These are phyloP conservation scores for Aselliscus stoliczkanus DNA, from an alignment of 2,797 vertebrate species.

Conservation along the genomic window DNA sequence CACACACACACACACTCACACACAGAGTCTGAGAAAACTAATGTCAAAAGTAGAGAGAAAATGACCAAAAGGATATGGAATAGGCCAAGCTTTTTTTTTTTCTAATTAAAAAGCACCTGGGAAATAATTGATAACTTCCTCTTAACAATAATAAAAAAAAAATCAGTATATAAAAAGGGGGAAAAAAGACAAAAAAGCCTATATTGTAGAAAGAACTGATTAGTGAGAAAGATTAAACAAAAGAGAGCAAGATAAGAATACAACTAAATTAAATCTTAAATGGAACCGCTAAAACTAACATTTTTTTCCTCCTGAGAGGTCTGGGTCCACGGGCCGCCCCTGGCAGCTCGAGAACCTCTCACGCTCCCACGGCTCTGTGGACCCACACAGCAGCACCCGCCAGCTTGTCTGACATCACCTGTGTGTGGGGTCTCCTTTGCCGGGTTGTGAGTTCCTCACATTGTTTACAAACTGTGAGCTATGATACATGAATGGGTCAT, in stretches of 20 bases:
- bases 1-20: neutral
- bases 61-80: neutral
- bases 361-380: rapidly evolving
- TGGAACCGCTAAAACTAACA: neutral
- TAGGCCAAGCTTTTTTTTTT: neutral
- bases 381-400: rapidly evolving
- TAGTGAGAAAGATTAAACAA: neutral
- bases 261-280: neutral
- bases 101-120: conserved; percentile 21
- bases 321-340: neutral
- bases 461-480: neutral
- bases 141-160: neutral
- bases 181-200: neutral
- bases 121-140: neutral
- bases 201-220: neutral
- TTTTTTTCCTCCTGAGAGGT: too few species aligned
- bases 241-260: neutral
- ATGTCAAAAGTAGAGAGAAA: neutral
- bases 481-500: neutral
- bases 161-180: neutral
- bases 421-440: rapidly evolving
- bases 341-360: rapidly evolving
- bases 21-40: neutral
- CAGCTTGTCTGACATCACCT: neutral
- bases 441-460: neutral